Conservation (phyloP, 2,888 invertebrate genomes). For the Pyralis farinalis region DNA sequence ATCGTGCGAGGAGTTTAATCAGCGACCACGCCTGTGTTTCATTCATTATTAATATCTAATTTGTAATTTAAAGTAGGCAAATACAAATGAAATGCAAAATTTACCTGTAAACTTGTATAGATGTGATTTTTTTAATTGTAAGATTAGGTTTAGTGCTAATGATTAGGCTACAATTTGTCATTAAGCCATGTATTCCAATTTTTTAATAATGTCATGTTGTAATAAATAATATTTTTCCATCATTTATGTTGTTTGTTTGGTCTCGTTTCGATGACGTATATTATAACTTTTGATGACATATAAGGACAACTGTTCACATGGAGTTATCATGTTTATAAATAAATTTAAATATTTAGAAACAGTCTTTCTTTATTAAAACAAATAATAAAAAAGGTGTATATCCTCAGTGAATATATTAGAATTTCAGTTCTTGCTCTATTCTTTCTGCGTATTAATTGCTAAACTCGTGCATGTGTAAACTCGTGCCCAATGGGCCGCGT, state of each 20-base stretch:
- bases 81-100: conserved; percentile 33
- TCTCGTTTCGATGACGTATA: too few relatives aligned
- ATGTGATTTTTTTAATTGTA: conserved; percentile 39
- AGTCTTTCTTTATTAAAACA: too few relatives aligned
- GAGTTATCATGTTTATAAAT: too few relatives aligned
- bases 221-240: conserved; percentile 53
- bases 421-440: too few relatives aligned
- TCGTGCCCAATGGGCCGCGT: too few relatives aligned
- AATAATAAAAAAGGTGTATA: too few relatives aligned
- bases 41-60: conserved; percentile 27
- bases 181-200: conserved; percentile 51
- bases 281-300: too few relatives aligned
- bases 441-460: too few relatives aligned
- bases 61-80: conserved; percentile 26
- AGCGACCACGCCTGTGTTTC: conserved; percentile 9
- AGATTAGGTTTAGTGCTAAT: conserved; percentile 37
- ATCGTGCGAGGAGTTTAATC: background rate
- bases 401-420: too few relatives aligned
- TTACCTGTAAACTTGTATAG: conserved; percentile 44
- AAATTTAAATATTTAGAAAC: too few relatives aligned
- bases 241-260: conserved; percentile 3
- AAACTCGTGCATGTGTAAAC: too few relatives aligned
- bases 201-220: conserved; percentile 46
- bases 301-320: too few relatives aligned
- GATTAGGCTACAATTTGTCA: conserved; percentile 36